These are phyloP conservation scores for Salarias fasciatus DNA, from an alignment of 2,797 vertebrate genomes.

Conservation along the genomic window DNA sequence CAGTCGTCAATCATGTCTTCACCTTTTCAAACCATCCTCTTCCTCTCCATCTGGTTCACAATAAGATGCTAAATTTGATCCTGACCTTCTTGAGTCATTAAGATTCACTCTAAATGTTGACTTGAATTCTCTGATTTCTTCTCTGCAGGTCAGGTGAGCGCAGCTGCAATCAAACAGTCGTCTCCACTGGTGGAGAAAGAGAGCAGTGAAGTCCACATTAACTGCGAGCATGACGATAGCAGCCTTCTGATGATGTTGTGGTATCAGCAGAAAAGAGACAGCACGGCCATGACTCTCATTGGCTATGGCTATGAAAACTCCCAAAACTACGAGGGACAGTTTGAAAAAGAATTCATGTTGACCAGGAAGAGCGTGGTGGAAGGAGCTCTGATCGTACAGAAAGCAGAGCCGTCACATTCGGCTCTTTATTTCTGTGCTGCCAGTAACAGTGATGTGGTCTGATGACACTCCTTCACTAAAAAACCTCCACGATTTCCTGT, in stretches of 20 bases:
- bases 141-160: conserved; percentile 38
- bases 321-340: conserved; percentile 12
- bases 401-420: conserved; percentile 12
- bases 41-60: conserved; percentile 31
- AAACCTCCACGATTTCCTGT: too few species aligned
- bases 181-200: conserved; percentile 23
- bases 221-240: conserved; percentile 47
- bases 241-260: conserved; percentile 40
- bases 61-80: conserved; percentile 28
- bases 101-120: too few species aligned
- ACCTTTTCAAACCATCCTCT: neutral
- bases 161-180: conserved; percentile 42
- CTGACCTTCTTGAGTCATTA: too few species aligned
- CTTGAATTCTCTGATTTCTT: too few species aligned
- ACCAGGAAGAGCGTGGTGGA: rapidly evolving
- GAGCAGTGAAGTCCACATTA: conserved; percentile 15
- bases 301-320: conserved; percentile 11
- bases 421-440: conserved; percentile 66
- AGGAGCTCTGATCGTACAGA: conserved; percentile 38
- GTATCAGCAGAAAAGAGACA: conserved; percentile 51
- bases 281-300: conserved; percentile 40
- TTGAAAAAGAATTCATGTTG: conserved; percentile 1
- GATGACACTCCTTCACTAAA: conserved; percentile 27
- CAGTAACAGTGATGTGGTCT: conserved; percentile 40
- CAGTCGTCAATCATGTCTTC: conserved; percentile 33